These are phyloP conservation scores for Papilio aristodemus DNA, from an alignment of 1,140 invertebrate genomes.

Conservation along the genomic window DNA sequence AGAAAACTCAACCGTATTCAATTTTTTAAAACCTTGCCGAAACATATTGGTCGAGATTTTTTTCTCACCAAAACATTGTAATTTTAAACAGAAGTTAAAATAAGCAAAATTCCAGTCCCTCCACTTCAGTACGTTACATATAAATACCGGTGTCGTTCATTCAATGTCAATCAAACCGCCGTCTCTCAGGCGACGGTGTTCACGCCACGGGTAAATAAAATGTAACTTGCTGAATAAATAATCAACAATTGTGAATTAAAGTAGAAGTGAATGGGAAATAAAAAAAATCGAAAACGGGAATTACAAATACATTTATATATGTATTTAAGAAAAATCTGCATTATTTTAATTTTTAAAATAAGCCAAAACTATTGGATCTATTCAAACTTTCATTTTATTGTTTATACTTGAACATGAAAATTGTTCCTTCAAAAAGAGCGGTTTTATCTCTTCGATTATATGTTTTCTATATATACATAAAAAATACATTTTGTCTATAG, in stretches of 20 bases:
- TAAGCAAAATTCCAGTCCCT: not conserved
- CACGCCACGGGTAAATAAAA: slow-evolving; percentile 8
- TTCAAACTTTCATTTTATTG: too few species aligned
- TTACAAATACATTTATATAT: not conserved
- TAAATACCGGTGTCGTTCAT: slow-evolving; percentile 10
- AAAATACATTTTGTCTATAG: too few species aligned
- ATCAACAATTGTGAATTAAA: slow-evolving; percentile 19
- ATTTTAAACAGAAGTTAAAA: not conserved
- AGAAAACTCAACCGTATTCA: not conserved
- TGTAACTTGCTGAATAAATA: slow-evolving; percentile 29
- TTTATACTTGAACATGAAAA: too few species aligned
- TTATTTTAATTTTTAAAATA: not conserved
- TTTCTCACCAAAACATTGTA: too few species aligned
- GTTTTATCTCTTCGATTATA: too few species aligned
- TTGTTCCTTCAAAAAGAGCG: too few species aligned
- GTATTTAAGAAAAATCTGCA: not conserved
- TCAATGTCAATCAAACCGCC: slow-evolving; percentile 30
- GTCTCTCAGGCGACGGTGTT: not conserved
- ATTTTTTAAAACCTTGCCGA: not conserved
- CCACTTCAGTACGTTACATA: not conserved
- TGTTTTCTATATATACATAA: too few species aligned
- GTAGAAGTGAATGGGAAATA: slow-evolving; percentile 21
- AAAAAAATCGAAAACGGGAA: slow-evolving; percentile 7
- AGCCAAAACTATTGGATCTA: not conserved
- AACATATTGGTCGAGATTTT: too few species aligned